phyloP scores from a whole-genome alignment of 2,113 vertebrate genomes.

The Leptocoma aspasia region DNA sequence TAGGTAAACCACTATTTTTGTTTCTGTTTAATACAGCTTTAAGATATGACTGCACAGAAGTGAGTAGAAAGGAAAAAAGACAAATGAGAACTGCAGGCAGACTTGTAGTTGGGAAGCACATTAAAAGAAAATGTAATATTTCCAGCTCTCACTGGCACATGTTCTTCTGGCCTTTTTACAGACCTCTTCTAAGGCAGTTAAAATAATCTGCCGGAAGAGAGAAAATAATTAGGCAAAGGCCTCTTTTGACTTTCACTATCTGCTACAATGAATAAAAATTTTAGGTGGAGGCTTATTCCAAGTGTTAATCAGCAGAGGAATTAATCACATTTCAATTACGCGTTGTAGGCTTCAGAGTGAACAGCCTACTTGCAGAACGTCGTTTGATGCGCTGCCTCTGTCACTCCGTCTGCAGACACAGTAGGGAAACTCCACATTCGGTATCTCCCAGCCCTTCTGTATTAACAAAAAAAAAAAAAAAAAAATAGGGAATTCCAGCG shows the following conservation, averaged over 20 bases:
- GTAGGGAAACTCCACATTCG: too few relatives aligned
- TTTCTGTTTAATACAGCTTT: not conserved
- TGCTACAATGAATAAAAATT: not conserved
- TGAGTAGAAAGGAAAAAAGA: not conserved
- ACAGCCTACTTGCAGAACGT: not conserved
- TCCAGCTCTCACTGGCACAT: not conserved
- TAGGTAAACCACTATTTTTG: not conserved
- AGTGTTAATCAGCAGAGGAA: conserved; percentile 4
- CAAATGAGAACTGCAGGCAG: not conserved
- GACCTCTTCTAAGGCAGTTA: conserved; percentile 26
- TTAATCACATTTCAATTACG: conserved; percentile 58
- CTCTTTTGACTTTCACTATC: conserved; percentile 23
- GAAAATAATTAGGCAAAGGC: conserved; percentile 43
- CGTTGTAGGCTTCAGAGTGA: conserved; percentile 9
- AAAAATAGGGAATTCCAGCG: not conserved
- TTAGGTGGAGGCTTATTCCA: conserved; percentile 33
- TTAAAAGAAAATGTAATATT: conserved; percentile 44
- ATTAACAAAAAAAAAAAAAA: too few relatives aligned
- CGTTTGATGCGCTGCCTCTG: not conserved
- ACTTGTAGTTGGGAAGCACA: not conserved
- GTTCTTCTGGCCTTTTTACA: conserved; percentile 19
- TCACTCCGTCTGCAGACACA: not conserved
- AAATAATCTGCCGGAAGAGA: conserved; percentile 26
- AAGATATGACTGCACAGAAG: not conserved
- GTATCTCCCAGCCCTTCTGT: not conserved